Evolutionary conservation across 2,888 invertebrate species (phyloP).

Genomic region (Parochlus steinenii): DNA sequence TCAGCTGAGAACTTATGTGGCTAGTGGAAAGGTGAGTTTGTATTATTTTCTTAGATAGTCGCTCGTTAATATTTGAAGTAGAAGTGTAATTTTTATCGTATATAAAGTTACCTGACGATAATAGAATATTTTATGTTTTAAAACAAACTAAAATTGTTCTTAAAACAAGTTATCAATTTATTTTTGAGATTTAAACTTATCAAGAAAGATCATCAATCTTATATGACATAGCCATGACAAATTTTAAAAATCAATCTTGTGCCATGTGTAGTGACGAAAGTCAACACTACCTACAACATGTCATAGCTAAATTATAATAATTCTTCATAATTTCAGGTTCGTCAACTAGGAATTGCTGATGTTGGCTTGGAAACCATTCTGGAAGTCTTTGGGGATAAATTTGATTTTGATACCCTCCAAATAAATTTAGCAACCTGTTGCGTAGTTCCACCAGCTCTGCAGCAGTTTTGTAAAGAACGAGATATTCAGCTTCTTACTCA

Average conservation of each 20-base stretch:
- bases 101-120: no score
- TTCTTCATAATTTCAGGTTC: constrained; percentile 26
- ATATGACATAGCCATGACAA: no score
- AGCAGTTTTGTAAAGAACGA: constrained; percentile 76
- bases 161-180: no score
- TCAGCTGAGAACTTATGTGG: constrained; percentile 19
- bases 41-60: constrained; percentile 18
- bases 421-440: constrained; percentile 87
- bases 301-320: no score
- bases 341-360: constrained; percentile 73
- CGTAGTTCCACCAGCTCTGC: constrained; percentile 80
- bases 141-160: no score
- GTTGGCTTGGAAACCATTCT: constrained; percentile 68
- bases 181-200: no score
- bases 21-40: constrained; percentile 18
- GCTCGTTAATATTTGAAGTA: constrained; percentile 12
- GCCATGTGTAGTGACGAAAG: no score
- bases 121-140: no score
- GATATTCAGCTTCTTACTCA: constrained; percentile 90
- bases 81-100: no score
- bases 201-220: no score
- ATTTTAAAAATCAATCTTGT: no score
- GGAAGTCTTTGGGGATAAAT: constrained; percentile 57
- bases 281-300: no score
- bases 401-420: constrained; percentile 79